Evolutionary conservation across 2,113 vertebrate genomes (phyloP).

Genomic region (Axis porcinus): DNA sequence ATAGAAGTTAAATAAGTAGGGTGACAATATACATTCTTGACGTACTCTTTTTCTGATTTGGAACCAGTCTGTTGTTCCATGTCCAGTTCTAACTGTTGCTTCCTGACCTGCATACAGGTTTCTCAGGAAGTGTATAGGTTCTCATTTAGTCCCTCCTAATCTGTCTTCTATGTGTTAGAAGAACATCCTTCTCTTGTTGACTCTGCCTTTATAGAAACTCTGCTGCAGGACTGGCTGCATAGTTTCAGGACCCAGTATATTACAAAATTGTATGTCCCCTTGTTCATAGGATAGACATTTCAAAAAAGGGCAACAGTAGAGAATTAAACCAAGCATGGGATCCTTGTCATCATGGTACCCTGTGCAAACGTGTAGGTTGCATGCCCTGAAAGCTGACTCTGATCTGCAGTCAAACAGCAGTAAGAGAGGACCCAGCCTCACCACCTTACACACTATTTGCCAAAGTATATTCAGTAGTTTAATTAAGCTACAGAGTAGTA

Average conservation of each 20-base stretch:
- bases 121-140: background rate
- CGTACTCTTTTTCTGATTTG: background rate
- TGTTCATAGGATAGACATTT: background rate
- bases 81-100: too few species aligned
- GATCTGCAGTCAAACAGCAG: background rate
- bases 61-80: background rate
- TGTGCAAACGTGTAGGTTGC: background rate
- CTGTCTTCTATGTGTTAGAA: background rate
- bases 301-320: background rate
- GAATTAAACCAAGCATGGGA: background rate
- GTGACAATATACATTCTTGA: background rate
- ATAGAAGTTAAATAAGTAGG: background rate
- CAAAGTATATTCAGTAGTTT: background rate
- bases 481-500: background rate
- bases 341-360: background rate
- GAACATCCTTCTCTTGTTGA: background rate
- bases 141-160: background rate
- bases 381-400: background rate
- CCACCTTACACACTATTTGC: background rate
- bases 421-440: background rate
- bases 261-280: background rate
- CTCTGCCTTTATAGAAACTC: background rate
- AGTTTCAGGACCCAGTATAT: background rate
- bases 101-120: background rate
- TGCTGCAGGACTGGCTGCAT: background rate